These are phyloP conservation scores for Cephalophus harveyi DNA, from an alignment of 2,113 vertebrate species.

Conservation along the genomic window DNA sequence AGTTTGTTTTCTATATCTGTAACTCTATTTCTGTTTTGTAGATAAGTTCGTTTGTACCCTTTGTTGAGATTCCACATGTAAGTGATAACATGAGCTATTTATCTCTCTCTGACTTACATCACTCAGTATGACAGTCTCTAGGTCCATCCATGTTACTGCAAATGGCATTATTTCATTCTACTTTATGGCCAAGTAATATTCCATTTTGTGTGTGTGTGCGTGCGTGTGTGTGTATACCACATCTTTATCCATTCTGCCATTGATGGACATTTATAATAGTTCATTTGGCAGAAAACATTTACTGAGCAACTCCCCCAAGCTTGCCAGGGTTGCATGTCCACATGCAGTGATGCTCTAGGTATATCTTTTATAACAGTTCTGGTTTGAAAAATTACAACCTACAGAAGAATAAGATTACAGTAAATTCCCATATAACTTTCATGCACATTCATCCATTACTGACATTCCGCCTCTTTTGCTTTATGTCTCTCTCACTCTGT, in stretches of 20 bases:
- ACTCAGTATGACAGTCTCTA: neutral
- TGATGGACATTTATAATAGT: neutral
- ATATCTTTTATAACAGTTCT: neutral
- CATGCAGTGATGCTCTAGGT: fast-evolving
- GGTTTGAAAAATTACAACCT: neutral
- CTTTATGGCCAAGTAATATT: neutral
- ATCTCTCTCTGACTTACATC: neutral
- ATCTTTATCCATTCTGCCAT: neutral
- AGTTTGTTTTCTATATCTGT: neutral
- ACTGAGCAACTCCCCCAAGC: fast-evolving
- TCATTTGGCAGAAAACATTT: neutral
- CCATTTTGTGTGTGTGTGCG: neutral
- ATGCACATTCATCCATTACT: neutral
- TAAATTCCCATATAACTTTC: neutral
- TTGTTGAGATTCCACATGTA: neutral
- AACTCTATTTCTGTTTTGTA: neutral
- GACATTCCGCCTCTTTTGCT: neutral
- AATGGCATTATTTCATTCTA: neutral
- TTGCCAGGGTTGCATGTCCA: too few species aligned
- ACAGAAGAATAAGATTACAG: neutral
- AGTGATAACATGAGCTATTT: neutral
- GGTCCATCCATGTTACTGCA: neutral
- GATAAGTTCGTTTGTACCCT: neutral
- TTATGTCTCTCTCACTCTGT: neutral
- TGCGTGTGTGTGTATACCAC: neutral